These are phyloP conservation scores for Odontocolon sp. DNA, from an alignment of 2,888 invertebrate species.

Conservation along the genomic window DNA sequence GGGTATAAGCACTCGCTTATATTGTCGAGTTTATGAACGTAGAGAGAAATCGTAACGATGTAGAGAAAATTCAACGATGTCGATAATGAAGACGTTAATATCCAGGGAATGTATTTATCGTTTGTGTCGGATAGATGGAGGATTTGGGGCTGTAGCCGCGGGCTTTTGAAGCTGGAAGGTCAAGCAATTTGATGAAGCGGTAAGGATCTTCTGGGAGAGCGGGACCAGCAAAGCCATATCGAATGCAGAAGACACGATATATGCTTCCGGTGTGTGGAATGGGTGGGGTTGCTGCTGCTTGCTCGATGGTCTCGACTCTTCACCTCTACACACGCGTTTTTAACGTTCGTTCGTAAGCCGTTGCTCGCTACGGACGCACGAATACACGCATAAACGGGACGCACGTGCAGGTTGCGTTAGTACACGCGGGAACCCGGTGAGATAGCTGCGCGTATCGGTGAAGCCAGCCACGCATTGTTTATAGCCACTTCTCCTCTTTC, in stretches of 20 bases:
- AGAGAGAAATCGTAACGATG: neutral
- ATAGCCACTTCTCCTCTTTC: slow-evolving; percentile 79
- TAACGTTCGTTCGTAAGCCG: slow-evolving; percentile 44
- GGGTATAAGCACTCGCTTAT: too few species aligned
- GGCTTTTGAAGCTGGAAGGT: slow-evolving; percentile 22
- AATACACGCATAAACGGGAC: neutral
- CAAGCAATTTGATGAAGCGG: neutral
- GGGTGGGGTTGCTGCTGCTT: slow-evolving; percentile 71
- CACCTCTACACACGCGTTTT: slow-evolving; percentile 65
- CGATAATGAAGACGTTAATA: neutral
- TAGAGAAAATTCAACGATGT: neutral
- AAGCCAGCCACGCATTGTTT: slow-evolving; percentile 78
- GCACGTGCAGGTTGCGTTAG: slow-evolving; percentile 58
- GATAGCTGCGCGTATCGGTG: slow-evolving; percentile 76
- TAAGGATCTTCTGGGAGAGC: slow-evolving; percentile 4
- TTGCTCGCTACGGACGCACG: slow-evolving; percentile 54
- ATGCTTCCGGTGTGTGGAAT: slow-evolving; percentile 76
- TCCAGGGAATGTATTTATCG: neutral
- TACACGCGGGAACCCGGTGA: slow-evolving; percentile 55
- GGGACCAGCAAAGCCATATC: slow-evolving; percentile 68
- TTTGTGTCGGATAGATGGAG: neutral
- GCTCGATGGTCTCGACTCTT: slow-evolving; percentile 71
- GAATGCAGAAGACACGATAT: slow-evolving; percentile 78
- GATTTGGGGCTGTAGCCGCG: neutral
- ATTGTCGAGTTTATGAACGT: too few species aligned